Percentiles rank a stretch among this genome's conserved stretches.
phyloP scores from a whole-genome alignment of 2,888 invertebrate species.

The Biston stratarius region DNA sequence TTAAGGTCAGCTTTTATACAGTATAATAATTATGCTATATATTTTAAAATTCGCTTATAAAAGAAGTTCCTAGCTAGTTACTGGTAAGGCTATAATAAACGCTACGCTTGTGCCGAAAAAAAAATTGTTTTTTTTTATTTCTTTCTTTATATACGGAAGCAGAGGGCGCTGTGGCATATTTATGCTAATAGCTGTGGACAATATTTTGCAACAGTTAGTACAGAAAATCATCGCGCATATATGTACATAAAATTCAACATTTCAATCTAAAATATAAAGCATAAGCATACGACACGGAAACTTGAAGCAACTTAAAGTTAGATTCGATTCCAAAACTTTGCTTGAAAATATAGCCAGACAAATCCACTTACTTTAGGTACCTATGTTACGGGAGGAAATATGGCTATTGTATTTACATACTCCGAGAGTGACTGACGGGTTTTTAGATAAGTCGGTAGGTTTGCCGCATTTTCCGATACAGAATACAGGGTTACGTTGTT shows the following conservation, averaged over 20 bases:
- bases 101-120: no score
- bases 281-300: conserved; percentile 39
- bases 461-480: no score
- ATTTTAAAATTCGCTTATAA: no score
- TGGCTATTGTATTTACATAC: conserved; percentile 1
- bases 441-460: not conserved
- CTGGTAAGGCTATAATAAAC: no score
- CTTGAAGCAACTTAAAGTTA: conserved; percentile 49
- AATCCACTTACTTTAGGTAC: conserved; percentile 33
- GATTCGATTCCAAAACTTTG: conserved; percentile 53
- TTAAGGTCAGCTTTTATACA: no score
- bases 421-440: not conserved
- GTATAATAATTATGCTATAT: no score
- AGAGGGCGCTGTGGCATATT: no score
- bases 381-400: conserved; percentile 29
- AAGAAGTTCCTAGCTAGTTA: no score
- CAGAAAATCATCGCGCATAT: not conserved
- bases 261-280: conserved; percentile 44
- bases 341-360: conserved; percentile 49
- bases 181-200: no score
- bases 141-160: no score
- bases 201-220: not conserved
- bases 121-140: no score
- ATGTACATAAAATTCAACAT: conserved; percentile 8
- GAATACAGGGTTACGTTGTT: no score